Base-by-base conservation (phyloP, 2,888 invertebrate species). In the Marasmarcha lunaedactyla region DNA sequence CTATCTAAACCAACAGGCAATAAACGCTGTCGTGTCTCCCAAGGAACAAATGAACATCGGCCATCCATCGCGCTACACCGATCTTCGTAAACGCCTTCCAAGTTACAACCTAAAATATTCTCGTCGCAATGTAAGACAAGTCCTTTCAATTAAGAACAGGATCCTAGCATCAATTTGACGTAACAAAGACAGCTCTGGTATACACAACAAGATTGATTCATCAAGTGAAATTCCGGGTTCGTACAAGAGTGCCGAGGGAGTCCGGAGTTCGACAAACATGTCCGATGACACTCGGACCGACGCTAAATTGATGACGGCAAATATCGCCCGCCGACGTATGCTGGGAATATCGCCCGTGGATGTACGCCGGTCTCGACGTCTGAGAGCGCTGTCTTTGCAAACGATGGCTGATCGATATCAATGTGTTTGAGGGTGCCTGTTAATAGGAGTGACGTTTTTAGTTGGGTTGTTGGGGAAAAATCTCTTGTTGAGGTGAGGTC, bases 181-280 rank as follows among this genome's bases (percentile, higher is more conserved):
- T 63, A 66, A 77, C 74, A 74, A 68, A 69, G 69, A 65, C 70
- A 60, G 54, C 40, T 48, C 55, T 49, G 50, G 57, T 54, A 52
- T 50, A 50, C 9, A 57, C 30, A 57, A 62, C 67, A 58, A 55
- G 58, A 59, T 59, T 49, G 69, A 64, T 59, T 62, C 65, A 62
- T 67, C 69, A 67, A 62, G 63, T 61, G 67, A 57, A 66, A 69
- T 68, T 59, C 71, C 72, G 69, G 57, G 60, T 56, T 62, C 55
- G 59, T 61, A 56, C 59, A 56, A n/a, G n/a, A n/a, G n/a, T n/a
- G n/a, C n/a, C 20, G 20, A 20, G 20, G 20, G 20, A 20, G 47
- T 41, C 48, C 49, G 55, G 51, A 54, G 54, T 49, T 54, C 44
- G 40, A 49, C 62, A 57, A 63, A 70, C 71, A 69, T 62, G 71